These are phyloP conservation scores for Macrotrachela quadricornifera DNA, from an alignment of 1,140 invertebrate genomes.

Conservation along the genomic window DNA sequence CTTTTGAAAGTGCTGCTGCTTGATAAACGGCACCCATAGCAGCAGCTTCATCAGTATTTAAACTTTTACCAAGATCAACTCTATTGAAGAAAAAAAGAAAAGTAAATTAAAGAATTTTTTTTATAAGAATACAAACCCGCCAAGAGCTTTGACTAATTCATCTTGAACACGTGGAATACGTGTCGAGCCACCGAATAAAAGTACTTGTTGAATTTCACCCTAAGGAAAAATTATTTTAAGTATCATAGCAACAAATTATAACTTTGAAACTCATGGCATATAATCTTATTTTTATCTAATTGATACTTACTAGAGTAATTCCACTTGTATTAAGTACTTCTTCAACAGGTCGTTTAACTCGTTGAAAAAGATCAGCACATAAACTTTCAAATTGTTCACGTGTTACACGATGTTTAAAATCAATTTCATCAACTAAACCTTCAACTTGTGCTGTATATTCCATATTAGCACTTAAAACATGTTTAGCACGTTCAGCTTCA, in stretches of 20 bases:
- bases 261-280: slow-evolving; percentile 16
- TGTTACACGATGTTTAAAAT: slow-evolving; percentile 37
- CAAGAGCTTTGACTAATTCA: slow-evolving; percentile 39
- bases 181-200: slow-evolving; percentile 79
- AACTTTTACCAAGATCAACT: slow-evolving; percentile 64
- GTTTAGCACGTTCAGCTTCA: slow-evolving; percentile 83
- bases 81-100: too few relatives aligned
- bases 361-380: slow-evolving; percentile 56
- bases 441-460: slow-evolving; percentile 66
- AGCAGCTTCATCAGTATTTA: slow-evolving; percentile 94
- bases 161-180: slow-evolving; percentile 76
- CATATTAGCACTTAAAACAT: slow-evolving; percentile 73
- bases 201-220: slow-evolving; percentile 41
- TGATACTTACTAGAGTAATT: too few relatives aligned
- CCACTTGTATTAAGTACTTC: slow-evolving; percentile 47
- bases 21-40: slow-evolving; percentile 90
- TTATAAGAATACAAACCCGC: neutral
- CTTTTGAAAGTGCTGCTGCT: slow-evolving; percentile 76
- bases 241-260: neutral
- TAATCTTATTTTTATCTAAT: too few relatives aligned
- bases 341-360: slow-evolving; percentile 55
- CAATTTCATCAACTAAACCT: slow-evolving; percentile 28
- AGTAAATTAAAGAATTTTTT: too few relatives aligned
- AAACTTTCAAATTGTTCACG: slow-evolving; percentile 66
- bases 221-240: neutral